These are phyloP conservation scores for Achatina immaculata DNA, from an alignment of 1,140 invertebrate genomes.

Conservation along the genomic window DNA sequence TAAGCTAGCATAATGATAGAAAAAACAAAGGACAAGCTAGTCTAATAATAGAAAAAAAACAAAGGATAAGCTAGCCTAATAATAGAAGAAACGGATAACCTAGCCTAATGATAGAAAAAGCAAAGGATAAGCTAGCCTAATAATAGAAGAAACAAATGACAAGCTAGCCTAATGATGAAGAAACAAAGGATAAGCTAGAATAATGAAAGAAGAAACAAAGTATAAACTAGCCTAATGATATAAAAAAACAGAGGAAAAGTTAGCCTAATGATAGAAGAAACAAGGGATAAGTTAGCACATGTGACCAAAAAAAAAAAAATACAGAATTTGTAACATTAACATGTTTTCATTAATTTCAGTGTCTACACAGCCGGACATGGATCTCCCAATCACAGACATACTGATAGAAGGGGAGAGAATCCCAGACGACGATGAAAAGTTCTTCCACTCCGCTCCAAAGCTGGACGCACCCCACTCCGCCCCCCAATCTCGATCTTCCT, in stretches of 20 bases:
- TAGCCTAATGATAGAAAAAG: no score
- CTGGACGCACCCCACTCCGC: slow-evolving; percentile 40
- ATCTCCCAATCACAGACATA: slow-evolving; percentile 29
- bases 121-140: no score
- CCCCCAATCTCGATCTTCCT: slow-evolving; percentile 54
- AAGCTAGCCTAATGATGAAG: no score
- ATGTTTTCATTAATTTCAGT: neutral
- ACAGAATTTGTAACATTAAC: neutral
- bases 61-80: no score
- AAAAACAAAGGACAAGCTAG: no score
- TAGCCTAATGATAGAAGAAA: neutral
- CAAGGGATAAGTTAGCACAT: neutral
- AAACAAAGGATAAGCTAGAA: no score
- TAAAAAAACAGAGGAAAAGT: neutral
- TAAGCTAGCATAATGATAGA: no score
- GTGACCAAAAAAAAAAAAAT: neutral
- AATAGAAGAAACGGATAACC: no score
- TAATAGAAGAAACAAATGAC: no score
- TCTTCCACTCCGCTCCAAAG: slow-evolving; percentile 25
- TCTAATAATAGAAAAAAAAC: no score
- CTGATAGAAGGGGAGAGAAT: slow-evolving; percentile 42
- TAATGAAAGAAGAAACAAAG: neutral
- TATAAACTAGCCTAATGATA: neutral
- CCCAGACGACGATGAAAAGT: slow-evolving; percentile 21
- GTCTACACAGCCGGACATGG: slow-evolving; percentile 14